Evolutionary conservation across 2,888 invertebrate species (phyloP), one percentile per base, ranked within the genome.

Genomic region (Crematogaster levior): DNA sequence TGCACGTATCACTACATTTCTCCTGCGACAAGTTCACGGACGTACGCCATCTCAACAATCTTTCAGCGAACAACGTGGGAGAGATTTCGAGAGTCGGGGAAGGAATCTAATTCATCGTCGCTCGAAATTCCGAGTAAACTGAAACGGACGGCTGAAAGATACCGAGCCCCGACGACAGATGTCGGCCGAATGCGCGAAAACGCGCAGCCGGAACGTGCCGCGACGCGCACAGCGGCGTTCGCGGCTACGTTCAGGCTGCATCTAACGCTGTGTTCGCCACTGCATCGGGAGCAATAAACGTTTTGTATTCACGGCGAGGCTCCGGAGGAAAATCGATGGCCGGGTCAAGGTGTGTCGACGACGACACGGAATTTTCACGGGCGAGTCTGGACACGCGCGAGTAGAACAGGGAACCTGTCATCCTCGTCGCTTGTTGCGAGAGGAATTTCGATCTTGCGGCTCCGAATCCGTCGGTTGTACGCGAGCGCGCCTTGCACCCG

Each of bases 21-120:
- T 82, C 27, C 88, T 46, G 70, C 81, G 60, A 81, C 85, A 82
- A 88, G 80, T 85, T 84, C 84, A 85, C 86, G 74, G 81, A 86
- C 74, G 88, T 2, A 90, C 51, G n/a, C n/a, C 68, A 68, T 37
- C 60, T 24, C n/a, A 12, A 27, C 40, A 3, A 9, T 3, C 18
- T 1, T n/a, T n/a, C 7, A 15, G 27, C n/a, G 7, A 56, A 37
- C 37, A 10, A 5, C 27, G 5, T 5, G n/a, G n/a, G 15, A 6
- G 10, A 15, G 34, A 24, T 9, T 68, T 3, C n/a, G n/a, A n/a
- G n/a, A n/a, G n/a, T n/a, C n/a, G n/a, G n/a, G n/a, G n/a, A 12
- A 53, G 24, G 10, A 24, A 37, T 56, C n/a, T 34, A 15, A 18
- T 37, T 70, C 24, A 60, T 30, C 66, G 3, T 46, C 58, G 30